Base-by-base conservation (phyloP, 2,797 vertebrate species). In the Champsocephalus gunnari region DNA sequence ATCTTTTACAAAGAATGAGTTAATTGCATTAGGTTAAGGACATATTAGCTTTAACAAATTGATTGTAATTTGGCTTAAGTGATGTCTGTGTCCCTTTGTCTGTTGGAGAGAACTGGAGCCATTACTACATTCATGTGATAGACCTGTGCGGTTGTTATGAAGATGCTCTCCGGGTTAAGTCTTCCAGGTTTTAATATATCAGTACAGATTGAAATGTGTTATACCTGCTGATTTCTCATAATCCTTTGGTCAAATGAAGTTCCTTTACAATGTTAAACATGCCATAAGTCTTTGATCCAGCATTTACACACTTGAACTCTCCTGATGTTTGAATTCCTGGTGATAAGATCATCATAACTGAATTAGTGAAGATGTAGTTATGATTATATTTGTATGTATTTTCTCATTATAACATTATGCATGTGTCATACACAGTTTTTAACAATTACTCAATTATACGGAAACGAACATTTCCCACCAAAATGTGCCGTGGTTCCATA, bases 11-110 rank as follows among this genome's bases (percentile, higher is more conserved):
- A 84, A 73, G 76, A 84, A 73, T 58, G 3, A 78, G 62, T 71
- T 69, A 2, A 47, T 73, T 73, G 82, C 71, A 79, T 81, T 38
- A 41, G 50, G 66, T 86, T 82, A 81, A 8, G 4, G 67, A 79
- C 75, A 41, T 72, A 74, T 85, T 83, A 80, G 63, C 71, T 73
- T 80, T 62, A 80, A 69, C 73, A 83, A 86, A 91, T 81, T 86
- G 78, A 88, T 74, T 70, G 65, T 67, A 78, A 82, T 87, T 75
- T 51, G 67, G 56, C n/a, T 4, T 70, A 82, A 84, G 85, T 68
- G 56, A 89, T 85, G 64, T 65, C 56, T 75, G 17, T 79, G 41
- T 74, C 62, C 51, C 56, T 80, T 51, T 83, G 28, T 63, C 34
- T 75, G 58, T 34, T 34, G 6, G 45, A 74, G 61, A 51, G 48